Base-by-base conservation (phyloP, 1,140 invertebrate genomes). In the Bombus sylvicola region DNA sequence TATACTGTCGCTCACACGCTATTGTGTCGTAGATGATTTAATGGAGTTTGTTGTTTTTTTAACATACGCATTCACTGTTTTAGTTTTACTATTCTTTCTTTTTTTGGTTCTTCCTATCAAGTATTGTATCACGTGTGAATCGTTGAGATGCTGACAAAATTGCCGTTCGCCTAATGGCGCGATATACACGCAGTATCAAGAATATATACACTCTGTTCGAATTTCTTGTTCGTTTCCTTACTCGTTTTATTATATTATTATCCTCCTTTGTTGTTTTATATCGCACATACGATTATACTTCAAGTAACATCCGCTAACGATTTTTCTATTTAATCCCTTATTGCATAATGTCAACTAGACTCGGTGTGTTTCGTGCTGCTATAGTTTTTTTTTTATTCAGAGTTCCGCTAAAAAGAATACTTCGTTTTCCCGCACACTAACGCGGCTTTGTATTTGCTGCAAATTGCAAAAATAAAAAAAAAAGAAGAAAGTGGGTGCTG, bases 1-100 rank as follows among this genome's bases (percentile, higher is more conserved):
- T 81, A 90, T 89, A 91, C 81, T 91, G 77, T 86, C 85, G 88
- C 89, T 91, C 85, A 89, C 81, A 85, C 83, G 88, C 90, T 91
- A 78, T 87, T 92, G 91, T 92, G 89, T 91, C 73, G 89, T 92
- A 91, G 90, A 87, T 89, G 80, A 89, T 91, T 91, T 85, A 80
- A 91, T 88, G 86, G 76, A 92, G 66, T 83, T 85, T 80, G 74
- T 69, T 87, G 73, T 86, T 88, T 85, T 72, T 73, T 80, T 83
- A n/a, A 75, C 66, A 62, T 62, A 68, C 37, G 25, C 37, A 39
- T 68, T 71, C 34, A 8, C 47, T 53, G 6, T 53, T 53, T 53
- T 53, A 1, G 4, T n/a, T 62, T 62, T n/a, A 5, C 59, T n/a
- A 62, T 53, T 53, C 37, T n/a, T 75, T 12, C 1, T 34, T 34